Evolutionary conservation across 2,888 invertebrate genomes (phyloP).

Genomic region (Polia nebulosa): DNA sequence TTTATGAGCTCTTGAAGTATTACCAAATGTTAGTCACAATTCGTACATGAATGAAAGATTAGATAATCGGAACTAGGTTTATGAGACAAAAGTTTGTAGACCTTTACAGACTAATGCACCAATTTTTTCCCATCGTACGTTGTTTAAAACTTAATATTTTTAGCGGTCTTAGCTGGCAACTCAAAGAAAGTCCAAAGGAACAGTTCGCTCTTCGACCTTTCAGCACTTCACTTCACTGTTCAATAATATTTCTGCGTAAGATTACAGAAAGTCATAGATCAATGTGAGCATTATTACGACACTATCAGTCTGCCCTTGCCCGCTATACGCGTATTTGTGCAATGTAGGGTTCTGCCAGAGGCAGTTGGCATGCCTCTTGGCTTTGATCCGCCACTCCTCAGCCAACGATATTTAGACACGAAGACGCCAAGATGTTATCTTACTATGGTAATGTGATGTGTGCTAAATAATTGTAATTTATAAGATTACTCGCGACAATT

Average conservation of each 20-base stretch:
- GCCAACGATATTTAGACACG: constrained; percentile 88
- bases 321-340: constrained; percentile 76
- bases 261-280: constrained; percentile 66
- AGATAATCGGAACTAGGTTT: constrained; percentile 17
- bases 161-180: neutral
- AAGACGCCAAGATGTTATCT: constrained; percentile 81
- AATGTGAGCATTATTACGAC: constrained; percentile 69
- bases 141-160: no score
- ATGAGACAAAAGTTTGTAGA: neutral
- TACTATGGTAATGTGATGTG: constrained; percentile 67
- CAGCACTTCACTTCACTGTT: constrained; percentile 25
- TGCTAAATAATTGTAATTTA: constrained; percentile 65
- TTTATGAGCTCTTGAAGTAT: constrained; percentile 40
- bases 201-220: constrained; percentile 6
- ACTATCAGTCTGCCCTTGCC: constrained; percentile 78
- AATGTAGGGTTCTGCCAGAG: constrained; percentile 83
- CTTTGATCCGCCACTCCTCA: constrained; percentile 70
- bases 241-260: constrained; percentile 52
- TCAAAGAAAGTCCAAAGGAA: neutral
- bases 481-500: constrained; percentile 50
- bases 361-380: constrained; percentile 84
- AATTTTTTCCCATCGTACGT: no score
- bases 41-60: constrained; percentile 52
- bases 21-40: constrained; percentile 32
- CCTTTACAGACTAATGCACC: no score